These are phyloP conservation scores for Mohoua ochrocephala DNA, from an alignment of 2,113 vertebrate species.

Conservation along the genomic window DNA sequence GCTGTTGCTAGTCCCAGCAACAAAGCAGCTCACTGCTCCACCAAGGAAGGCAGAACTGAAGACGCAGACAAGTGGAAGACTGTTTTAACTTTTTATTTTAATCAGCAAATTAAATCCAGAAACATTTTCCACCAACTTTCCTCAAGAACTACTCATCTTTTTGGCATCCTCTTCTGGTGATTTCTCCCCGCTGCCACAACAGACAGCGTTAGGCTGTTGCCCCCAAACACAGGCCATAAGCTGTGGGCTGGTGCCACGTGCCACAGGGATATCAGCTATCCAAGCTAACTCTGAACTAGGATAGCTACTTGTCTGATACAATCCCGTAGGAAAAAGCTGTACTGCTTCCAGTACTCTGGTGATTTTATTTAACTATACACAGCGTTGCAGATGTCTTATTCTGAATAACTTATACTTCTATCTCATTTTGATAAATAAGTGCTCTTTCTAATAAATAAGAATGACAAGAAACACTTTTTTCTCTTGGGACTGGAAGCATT, in stretches of 20 bases:
- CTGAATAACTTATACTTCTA: background rate
- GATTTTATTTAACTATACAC: background rate
- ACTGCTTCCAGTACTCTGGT: background rate
- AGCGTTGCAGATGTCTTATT: background rate
- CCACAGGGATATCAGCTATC: background rate
- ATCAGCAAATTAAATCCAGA: background rate
- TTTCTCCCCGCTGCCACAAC: background rate
- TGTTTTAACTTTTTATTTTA: background rate
- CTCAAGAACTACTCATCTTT: background rate
- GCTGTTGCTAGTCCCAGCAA: background rate
- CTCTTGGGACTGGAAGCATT: background rate
- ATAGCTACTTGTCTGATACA: background rate
- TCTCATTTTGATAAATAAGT: background rate
- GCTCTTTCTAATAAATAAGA: background rate
- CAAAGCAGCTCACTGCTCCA: background rate
- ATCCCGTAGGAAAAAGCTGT: background rate
- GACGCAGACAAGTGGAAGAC: background rate
- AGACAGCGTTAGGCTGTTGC: background rate
- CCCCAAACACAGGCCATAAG: background rate
- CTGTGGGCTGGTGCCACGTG: background rate
- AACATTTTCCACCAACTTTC: background rate
- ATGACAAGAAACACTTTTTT: background rate
- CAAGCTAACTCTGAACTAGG: background rate
- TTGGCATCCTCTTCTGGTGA: background rate
- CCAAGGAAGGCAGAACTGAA: background rate